These are phyloP conservation scores for Drosophila siamana DNA, from an alignment of 2,888 invertebrate species.

Conservation along the genomic window DNA sequence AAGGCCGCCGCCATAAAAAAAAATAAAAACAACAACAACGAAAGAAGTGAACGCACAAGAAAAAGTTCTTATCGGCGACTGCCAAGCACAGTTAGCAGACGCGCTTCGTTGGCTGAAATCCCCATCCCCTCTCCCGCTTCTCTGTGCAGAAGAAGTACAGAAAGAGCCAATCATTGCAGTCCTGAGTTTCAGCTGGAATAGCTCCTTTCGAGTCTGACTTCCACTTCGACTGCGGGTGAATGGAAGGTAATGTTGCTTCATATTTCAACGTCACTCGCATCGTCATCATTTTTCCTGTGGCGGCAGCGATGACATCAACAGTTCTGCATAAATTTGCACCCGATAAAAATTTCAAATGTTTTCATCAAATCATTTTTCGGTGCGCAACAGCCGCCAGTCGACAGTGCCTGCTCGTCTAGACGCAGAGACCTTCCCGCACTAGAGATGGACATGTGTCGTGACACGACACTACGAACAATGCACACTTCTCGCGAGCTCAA, in stretches of 20 bases:
- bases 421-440: slow-evolving; percentile 4
- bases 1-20: slow-evolving; percentile 57
- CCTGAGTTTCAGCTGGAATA: slow-evolving; percentile 21
- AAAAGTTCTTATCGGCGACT: slow-evolving; percentile 61
- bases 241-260: slow-evolving; percentile 72
- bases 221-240: background rate
- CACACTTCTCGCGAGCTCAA: background rate
- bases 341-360: slow-evolving; percentile 83
- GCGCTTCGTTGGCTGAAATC: slow-evolving; percentile 43
- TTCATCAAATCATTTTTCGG: slow-evolving; percentile 78
- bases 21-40: background rate
- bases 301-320: slow-evolving; percentile 81
- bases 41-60: slow-evolving; percentile 16
- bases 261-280: slow-evolving; percentile 80
- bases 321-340: slow-evolving; percentile 84
- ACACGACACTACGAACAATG: background rate
- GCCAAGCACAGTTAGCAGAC: slow-evolving; percentile 57
- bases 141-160: slow-evolving; percentile 7
- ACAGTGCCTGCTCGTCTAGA: slow-evolving; percentile 20
- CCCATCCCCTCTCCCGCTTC: background rate
- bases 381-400: slow-evolving; percentile 46
- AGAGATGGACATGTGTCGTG: slow-evolving; percentile 9
- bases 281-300: slow-evolving; percentile 78
- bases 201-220: background rate
- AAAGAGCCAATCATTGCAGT: slow-evolving; percentile 62